These are phyloP conservation scores for Stomorhina lunata DNA, from an alignment of 2,888 invertebrate species.

Conservation along the genomic window DNA sequence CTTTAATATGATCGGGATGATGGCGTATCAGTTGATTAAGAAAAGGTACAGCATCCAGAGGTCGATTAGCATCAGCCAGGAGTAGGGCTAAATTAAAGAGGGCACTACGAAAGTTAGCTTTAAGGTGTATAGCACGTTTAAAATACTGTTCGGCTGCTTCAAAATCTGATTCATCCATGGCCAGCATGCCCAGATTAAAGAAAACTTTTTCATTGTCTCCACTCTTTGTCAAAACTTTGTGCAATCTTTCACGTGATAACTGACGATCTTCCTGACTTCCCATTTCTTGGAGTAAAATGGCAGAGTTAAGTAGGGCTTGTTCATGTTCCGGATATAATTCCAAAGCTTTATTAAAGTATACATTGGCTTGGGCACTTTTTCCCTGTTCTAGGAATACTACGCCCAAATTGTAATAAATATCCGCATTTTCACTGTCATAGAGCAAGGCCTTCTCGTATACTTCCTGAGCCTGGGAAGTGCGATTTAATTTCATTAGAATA, in stretches of 20 bases:
- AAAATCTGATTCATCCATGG: conserved; percentile 96
- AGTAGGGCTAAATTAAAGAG: conserved; percentile 96
- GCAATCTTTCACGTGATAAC: conserved; percentile 89
- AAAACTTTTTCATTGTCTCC: conserved; percentile 93
- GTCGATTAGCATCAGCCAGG: conserved; percentile 92
- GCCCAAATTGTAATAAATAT: conserved; percentile 96
- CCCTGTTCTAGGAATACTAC: conserved; percentile 96
- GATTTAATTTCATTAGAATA: conserved; percentile 95
- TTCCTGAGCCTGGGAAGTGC: conserved; percentile 95
- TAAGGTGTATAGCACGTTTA: conserved; percentile 91
- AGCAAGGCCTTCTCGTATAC: conserved; percentile 95
- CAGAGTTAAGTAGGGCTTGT: conserved; percentile 96
- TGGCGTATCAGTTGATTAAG: conserved; percentile 93
- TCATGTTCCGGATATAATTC: conserved; percentile 96
- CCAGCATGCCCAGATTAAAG: conserved; percentile 97
- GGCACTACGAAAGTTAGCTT: conserved; percentile 94
- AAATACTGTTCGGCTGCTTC: conserved; percentile 95
- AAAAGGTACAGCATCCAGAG: conserved; percentile 95
- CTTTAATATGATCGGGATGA: conserved; percentile 96
- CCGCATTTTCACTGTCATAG: conserved; percentile 96
- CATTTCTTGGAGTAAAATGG: conserved; percentile 94
- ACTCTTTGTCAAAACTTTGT: conserved; percentile 85
- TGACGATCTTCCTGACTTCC: conserved; percentile 90
- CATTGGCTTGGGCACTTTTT: conserved; percentile 93
- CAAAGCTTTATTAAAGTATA: conserved; percentile 95